These are phyloP conservation scores for Odiellus spinosus DNA, from an alignment of 2,888 invertebrate genomes.

Conservation along the genomic window DNA sequence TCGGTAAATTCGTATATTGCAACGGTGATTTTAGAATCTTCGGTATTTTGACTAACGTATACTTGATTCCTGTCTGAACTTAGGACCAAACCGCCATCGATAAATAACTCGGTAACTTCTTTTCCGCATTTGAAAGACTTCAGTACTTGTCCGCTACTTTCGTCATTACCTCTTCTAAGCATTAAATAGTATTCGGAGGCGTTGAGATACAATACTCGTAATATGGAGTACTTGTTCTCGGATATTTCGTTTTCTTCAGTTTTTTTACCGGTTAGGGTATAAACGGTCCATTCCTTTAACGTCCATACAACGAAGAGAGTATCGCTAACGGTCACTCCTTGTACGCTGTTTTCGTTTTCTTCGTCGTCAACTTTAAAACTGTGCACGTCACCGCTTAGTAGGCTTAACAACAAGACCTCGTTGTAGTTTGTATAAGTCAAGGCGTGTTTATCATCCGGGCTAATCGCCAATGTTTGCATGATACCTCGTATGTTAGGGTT, in stretches of 20 bases:
- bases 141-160: conserved; percentile 9
- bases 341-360: conserved; percentile 40
- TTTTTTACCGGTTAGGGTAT: conserved; percentile 32
- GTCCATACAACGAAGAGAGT: conserved; percentile 62
- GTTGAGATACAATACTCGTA: conserved; percentile 4
- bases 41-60: conserved; percentile 6
- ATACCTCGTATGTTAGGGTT: conserved; percentile 82
- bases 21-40: conserved; percentile 6
- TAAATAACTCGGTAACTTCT: conserved; percentile 4
- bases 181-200: background rate
- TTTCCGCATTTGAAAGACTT: conserved; percentile 4
- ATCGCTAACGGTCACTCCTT: conserved; percentile 48
- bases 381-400: conserved; percentile 81
- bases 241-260: conserved; percentile 4
- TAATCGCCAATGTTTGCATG: conserved; percentile 80
- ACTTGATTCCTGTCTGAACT: conserved; percentile 5
- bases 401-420: conserved; percentile 76
- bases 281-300: conserved; percentile 51
- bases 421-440: conserved; percentile 91
- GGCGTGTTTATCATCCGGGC: conserved; percentile 89
- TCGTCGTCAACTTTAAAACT: conserved; percentile 58
- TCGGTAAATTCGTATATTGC: background rate
- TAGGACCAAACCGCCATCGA: conserved; percentile 9
- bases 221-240: conserved; percentile 9
- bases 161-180: conserved; percentile 8